Conservation (phyloP, 2,888 invertebrate species). For the Drosophila sordidula region DNA sequence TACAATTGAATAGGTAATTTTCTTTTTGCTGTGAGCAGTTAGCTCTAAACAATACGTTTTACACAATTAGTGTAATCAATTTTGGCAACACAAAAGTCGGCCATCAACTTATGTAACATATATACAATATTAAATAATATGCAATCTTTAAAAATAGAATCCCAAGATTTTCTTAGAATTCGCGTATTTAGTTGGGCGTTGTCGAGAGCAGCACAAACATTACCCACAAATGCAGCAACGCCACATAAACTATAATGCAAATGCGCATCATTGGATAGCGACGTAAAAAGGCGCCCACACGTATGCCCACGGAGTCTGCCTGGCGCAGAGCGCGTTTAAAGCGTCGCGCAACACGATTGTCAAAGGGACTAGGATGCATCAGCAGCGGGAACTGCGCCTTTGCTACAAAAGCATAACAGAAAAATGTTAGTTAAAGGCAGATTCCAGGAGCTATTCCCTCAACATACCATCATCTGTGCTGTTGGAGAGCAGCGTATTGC, state of each 20-base stretch:
- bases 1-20: constrained; percentile 39
- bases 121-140: constrained; percentile 46
- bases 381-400: constrained; percentile 90
- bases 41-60: constrained; percentile 27
- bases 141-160: constrained; percentile 54
- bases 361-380: constrained; percentile 91
- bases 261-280: constrained; percentile 93
- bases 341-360: constrained; percentile 90
- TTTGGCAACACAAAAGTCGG: constrained; percentile 36
- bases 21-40: constrained; percentile 15
- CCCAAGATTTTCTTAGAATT: too few species aligned
- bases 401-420: constrained; percentile 83
- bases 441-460: not conserved
- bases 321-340: constrained; percentile 92
- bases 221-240: constrained; percentile 93
- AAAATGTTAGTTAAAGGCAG: not conserved
- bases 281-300: constrained; percentile 91
- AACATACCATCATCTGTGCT: constrained; percentile 88
- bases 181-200: constrained; percentile 72
- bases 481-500: constrained; percentile 86
- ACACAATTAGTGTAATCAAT: constrained; percentile 45
- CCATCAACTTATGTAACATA: constrained; percentile 50
- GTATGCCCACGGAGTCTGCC: constrained; percentile 91
- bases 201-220: constrained; percentile 91
- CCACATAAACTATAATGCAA: constrained; percentile 94